Conservation (phyloP, 2,888 invertebrate species). For the Cataglyphis livida region DNA sequence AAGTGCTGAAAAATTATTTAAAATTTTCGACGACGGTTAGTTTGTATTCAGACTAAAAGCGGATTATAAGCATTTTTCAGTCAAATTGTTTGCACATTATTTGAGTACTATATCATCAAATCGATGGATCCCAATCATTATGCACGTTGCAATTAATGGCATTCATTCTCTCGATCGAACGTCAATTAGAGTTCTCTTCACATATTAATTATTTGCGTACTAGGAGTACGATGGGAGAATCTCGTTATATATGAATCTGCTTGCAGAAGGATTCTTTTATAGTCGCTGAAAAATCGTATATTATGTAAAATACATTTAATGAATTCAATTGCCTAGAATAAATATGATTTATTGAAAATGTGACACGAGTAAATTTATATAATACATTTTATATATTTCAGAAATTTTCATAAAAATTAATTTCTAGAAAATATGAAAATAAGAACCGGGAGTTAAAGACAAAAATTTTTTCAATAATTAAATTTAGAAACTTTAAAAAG, state of each 20-base stretch:
- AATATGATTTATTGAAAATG: slow-evolving; percentile 8
- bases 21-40: not conserved
- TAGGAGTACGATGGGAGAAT: not conserved
- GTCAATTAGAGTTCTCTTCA: slow-evolving; percentile 25
- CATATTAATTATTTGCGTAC: slow-evolving; percentile 7
- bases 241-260: not conserved
- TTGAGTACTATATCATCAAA: slow-evolving; percentile 10
- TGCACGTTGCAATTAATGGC: slow-evolving; percentile 51
- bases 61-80: not conserved
- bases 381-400: not conserved
- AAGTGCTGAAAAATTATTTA: not conserved
- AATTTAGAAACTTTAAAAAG: not conserved
- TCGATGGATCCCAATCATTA: slow-evolving; percentile 27
- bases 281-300: not conserved
- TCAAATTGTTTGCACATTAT: slow-evolving; percentile 1
- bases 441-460: not conserved
- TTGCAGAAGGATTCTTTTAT: not conserved
- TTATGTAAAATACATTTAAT: not conserved
- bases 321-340: not conserved
- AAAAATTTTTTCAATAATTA: not conserved
- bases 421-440: not conserved
- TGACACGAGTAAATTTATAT: not conserved
- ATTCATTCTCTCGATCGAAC: slow-evolving; percentile 42
- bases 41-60: not conserved
- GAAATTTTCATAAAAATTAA: not conserved